Conservation (phyloP, 1,140 invertebrate genomes). For the Maniola jurtina region DNA sequence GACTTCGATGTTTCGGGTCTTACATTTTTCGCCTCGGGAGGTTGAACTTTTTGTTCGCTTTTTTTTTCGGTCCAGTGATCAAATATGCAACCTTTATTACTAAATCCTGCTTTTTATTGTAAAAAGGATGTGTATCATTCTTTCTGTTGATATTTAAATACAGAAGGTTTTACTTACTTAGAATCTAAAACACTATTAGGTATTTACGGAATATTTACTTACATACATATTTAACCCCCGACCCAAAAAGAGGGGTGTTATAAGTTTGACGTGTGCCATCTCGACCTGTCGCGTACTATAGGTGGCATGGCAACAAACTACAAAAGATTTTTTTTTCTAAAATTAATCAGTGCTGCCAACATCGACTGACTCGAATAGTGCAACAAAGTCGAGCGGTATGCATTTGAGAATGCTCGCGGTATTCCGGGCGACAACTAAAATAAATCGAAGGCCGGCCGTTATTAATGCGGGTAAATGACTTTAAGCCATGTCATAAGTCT, state of each 20-base stretch:
- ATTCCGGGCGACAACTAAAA: slow-evolving; percentile 3
- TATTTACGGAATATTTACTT: no score
- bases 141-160: not conserved
- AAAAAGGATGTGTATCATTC: slow-evolving; percentile 2
- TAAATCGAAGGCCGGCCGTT: slow-evolving; percentile 8
- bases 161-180: no score
- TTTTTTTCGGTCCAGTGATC: slow-evolving; percentile 11
- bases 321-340: no score
- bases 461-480: slow-evolving; percentile 1
- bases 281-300: no score
- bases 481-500: no score
- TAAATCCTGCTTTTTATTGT: slow-evolving; percentile 4
- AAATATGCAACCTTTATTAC: slow-evolving; percentile 8
- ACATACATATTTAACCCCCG: no score
- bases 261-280: no score
- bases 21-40: slow-evolving; percentile 29
- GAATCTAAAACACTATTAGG: no score
- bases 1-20: slow-evolving; percentile 37
- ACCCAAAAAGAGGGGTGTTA: no score
- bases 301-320: no score
- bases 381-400: slow-evolving; percentile 5
- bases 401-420: slow-evolving; percentile 2
- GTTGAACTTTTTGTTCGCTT: not conserved
- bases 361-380: not conserved
- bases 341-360: not conserved